A percentile compares a stretch with the other conserved stretches of the same genome.
Evolutionary conservation across 2,113 vertebrate species (phyloP).

Genomic region (Cranoglanis bouderius): DNA sequence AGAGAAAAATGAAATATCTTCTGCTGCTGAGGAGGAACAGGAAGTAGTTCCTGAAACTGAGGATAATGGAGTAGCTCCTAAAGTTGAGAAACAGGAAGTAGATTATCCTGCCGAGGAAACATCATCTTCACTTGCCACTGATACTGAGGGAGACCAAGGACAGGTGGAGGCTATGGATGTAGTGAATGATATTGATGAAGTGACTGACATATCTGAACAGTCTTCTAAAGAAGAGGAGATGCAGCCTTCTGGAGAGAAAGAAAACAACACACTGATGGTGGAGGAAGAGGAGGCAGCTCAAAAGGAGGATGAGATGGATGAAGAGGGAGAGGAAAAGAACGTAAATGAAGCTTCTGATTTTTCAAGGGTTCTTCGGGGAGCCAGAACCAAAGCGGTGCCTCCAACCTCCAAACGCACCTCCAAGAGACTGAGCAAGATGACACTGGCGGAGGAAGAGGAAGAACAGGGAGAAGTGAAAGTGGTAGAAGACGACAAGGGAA

Average conservation of each 20-base stretch:
- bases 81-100: neutral
- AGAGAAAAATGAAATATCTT: neutral
- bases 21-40: conserved; percentile 1
- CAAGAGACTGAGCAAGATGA: conserved; percentile 38
- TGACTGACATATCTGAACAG: neutral
- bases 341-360: neutral
- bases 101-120: neutral
- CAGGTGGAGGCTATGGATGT: conserved; percentile 9
- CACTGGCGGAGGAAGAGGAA: neutral
- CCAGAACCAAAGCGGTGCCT: conserved; percentile 1
- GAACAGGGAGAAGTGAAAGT: conserved; percentile 6
- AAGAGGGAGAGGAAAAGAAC: conserved; percentile 24
- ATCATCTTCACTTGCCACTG: neutral
- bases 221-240: conserved; percentile 18
- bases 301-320: conserved; percentile 26
- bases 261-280: neutral
- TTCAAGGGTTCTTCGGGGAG: conserved; percentile 4
- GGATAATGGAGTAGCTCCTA: neutral
- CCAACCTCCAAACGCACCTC: conserved; percentile 37
- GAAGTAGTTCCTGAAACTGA: neutral
- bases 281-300: conserved; percentile 3
- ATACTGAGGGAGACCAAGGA: neutral
- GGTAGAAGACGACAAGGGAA: conserved; percentile 14
- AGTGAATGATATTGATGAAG: neutral
- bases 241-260: neutral